Percentiles rank a stretch among this genome's conserved stretches.
These are phyloP conservation scores for Rallus limicola DNA, from an alignment of 2,113 vertebrate species.

Conservation along the genomic window DNA sequence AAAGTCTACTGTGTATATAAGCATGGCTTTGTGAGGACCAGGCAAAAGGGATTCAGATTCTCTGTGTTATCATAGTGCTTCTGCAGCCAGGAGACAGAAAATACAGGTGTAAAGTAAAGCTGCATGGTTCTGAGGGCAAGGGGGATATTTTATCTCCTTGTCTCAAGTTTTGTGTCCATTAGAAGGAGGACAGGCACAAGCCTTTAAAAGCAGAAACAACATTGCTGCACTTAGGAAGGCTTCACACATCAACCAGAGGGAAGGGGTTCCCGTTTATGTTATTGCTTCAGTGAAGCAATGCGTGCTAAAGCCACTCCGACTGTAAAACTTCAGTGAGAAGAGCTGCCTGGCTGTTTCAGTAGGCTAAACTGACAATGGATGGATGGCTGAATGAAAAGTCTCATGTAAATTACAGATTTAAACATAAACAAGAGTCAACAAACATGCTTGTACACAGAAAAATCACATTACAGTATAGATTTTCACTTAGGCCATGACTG, in stretches of 20 bases:
- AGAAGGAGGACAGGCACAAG: not conserved
- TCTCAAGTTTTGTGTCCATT: not conserved
- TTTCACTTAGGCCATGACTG: not conserved
- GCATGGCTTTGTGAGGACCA: not conserved
- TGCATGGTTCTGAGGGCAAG: not conserved
- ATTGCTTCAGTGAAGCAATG: not conserved
- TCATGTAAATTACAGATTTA: not conserved
- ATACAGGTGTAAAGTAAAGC: not conserved
- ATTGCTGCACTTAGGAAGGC: not conserved
- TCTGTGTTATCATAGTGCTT: not conserved
- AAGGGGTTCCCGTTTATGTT: not conserved
- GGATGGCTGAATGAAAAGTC: not conserved
- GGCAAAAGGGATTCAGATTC: not conserved
- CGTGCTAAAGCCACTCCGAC: not conserved
- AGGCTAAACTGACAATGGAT: not conserved
- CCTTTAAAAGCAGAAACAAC: not conserved
- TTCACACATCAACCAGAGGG: not conserved
- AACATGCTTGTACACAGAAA: not conserved
- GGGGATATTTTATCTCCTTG: not conserved
- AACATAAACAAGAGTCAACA: not conserved
- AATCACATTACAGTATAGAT: accelerated
- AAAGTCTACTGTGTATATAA: not conserved
- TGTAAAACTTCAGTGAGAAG: not conserved
- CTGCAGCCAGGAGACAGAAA: not conserved
- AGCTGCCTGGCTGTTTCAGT: not conserved